These are phyloP conservation scores for Drosophila asahinai DNA, from an alignment of 1,140 invertebrate species.

Conservation along the genomic window DNA sequence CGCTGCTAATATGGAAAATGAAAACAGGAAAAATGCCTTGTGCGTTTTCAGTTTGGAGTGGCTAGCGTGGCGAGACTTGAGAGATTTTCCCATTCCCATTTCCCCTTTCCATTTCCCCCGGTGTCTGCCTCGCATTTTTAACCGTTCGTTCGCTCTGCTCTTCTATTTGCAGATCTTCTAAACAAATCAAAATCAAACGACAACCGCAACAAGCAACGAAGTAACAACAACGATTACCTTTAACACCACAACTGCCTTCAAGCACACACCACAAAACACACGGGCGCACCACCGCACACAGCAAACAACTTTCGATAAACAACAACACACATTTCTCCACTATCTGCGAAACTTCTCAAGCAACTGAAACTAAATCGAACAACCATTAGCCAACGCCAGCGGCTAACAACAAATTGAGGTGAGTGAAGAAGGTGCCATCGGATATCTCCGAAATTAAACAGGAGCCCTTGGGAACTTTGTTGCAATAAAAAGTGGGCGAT, in stretches of 20 bases:
- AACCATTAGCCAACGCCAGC: slow-evolving; percentile 20
- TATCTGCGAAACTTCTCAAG: slow-evolving; percentile 28
- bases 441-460: slow-evolving; percentile 20
- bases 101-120: slow-evolving; percentile 9
- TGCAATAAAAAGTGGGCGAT: neutral
- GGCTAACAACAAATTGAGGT: slow-evolving; percentile 57
- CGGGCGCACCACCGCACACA: slow-evolving; percentile 44
- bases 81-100: slow-evolving; percentile 21
- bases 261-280: slow-evolving; percentile 43
- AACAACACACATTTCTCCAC: slow-evolving; percentile 22
- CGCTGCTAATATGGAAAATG: slow-evolving; percentile 80
- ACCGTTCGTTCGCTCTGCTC: slow-evolving; percentile 36
- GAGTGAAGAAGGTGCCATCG: slow-evolving; percentile 22
- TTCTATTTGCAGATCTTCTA: slow-evolving; percentile 77
- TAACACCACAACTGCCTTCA: slow-evolving; percentile 35
- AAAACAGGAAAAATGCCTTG: slow-evolving; percentile 79
- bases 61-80: slow-evolving; percentile 33
- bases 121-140: slow-evolving; percentile 29
- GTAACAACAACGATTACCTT: slow-evolving; percentile 41
- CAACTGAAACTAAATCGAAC: slow-evolving; percentile 55
- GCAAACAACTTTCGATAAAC: slow-evolving; percentile 69
- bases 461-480: slow-evolving; percentile 5
- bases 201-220: slow-evolving; percentile 59
- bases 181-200: slow-evolving; percentile 61
- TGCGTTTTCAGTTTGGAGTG: slow-evolving; percentile 55